These are phyloP conservation scores for Drosophila sproati DNA, from an alignment of 1,140 invertebrate species.

Conservation along the genomic window DNA sequence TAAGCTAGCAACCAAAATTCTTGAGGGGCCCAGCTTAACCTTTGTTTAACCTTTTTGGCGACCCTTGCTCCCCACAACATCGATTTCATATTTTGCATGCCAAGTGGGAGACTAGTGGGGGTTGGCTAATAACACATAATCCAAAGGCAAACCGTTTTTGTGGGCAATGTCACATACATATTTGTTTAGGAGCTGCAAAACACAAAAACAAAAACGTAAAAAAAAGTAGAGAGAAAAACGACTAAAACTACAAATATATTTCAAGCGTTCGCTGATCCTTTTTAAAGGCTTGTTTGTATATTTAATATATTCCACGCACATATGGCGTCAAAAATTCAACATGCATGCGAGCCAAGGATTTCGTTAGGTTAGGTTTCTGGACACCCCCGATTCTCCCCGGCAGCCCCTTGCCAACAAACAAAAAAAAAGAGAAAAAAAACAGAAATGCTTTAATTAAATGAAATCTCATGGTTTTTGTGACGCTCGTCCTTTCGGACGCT, in stretches of 20 bases:
- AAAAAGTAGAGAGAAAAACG: slow-evolving; percentile 2
- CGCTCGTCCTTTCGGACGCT: slow-evolving; percentile 36
- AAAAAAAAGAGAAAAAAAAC: slow-evolving; percentile 39
- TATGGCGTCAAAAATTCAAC: slow-evolving; percentile 75
- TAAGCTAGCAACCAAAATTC: slow-evolving; percentile 47
- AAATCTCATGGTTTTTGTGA: slow-evolving; percentile 79
- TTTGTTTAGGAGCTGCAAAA: slow-evolving; percentile 62
- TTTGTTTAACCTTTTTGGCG: slow-evolving; percentile 64
- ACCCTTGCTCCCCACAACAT: slow-evolving; percentile 8
- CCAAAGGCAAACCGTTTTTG: slow-evolving; percentile 38
- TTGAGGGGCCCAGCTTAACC: slow-evolving; percentile 44
- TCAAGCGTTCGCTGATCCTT: slow-evolving; percentile 45
- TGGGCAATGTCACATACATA: slow-evolving; percentile 56
- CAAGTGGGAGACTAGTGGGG: slow-evolving; percentile 4
- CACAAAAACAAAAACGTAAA: slow-evolving; percentile 10
- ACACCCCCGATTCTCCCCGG: not conserved
- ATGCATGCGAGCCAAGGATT: slow-evolving; percentile 38
- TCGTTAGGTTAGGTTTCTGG: not conserved
- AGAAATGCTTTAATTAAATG: slow-evolving; percentile 78
- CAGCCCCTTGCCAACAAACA: not conserved
- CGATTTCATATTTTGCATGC: slow-evolving; percentile 48
- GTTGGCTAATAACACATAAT: slow-evolving; percentile 59
- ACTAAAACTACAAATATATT: slow-evolving; percentile 42
- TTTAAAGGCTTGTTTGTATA: slow-evolving; percentile 62
- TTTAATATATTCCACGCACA: slow-evolving; percentile 82